Conservation (phyloP, 35 echinoderm and acorn worm genomes). For the Apostichopus californicus region DNA sequence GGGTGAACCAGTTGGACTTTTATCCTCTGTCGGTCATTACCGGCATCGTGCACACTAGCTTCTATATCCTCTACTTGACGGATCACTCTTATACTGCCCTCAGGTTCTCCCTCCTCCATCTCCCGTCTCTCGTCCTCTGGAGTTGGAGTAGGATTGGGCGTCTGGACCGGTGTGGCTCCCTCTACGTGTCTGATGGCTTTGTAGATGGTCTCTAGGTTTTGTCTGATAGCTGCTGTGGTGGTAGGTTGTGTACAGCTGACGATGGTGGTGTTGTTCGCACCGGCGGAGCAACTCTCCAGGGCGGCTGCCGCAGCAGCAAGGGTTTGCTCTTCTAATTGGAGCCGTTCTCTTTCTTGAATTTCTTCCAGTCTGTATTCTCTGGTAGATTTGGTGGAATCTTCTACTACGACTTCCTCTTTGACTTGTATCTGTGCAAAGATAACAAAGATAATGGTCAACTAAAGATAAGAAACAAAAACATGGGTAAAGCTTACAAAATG, state of each 20-base stretch:
- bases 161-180: slow-evolving; percentile 90
- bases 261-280: slow-evolving; percentile 52
- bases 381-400: background rate
- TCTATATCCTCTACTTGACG: slow-evolving; percentile 34
- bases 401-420: background rate
- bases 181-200: slow-evolving; percentile 96
- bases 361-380: slow-evolving; percentile 38
- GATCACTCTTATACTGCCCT: slow-evolving; percentile 48
- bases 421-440: slow-evolving; percentile 12
- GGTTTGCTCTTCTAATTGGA: slow-evolving; percentile 33
- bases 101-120: slow-evolving; percentile 26
- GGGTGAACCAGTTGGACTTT: slow-evolving; percentile 93
- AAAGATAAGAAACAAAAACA: no score
- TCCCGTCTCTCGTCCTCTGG: slow-evolving; percentile 84
- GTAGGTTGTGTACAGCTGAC: slow-evolving; percentile 61
- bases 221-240: slow-evolving; percentile 72
- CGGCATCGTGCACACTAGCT: slow-evolving; percentile 44
- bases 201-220: slow-evolving; percentile 94
- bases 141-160: slow-evolving; percentile 86
- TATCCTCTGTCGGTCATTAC: slow-evolving; percentile 60
- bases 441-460: background rate
- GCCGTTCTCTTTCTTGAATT: slow-evolving; percentile 46
- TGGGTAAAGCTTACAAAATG: no score
- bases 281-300: slow-evolving; percentile 58
- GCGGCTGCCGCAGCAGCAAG: slow-evolving; percentile 53